Conservation (phyloP, 1,140 invertebrate species). For the Brachionus angularis region DNA sequence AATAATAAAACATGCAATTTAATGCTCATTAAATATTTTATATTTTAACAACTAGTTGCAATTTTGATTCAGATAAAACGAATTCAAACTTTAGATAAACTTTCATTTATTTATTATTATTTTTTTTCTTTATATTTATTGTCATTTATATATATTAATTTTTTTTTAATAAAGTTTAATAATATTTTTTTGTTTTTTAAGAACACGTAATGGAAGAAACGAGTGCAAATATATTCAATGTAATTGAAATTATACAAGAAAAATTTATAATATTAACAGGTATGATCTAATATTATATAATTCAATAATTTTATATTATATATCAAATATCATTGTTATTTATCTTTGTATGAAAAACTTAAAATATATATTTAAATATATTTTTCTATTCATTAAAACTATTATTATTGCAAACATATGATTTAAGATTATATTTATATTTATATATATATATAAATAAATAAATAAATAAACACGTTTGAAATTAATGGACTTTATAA, state of each 20-base stretch:
- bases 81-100: too few species aligned
- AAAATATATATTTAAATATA: too few species aligned
- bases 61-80: too few species aligned
- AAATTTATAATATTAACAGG: conserved; percentile 44
- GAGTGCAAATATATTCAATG: conserved; percentile 41
- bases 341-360: neutral
- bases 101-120: too few species aligned
- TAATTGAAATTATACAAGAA: conserved; percentile 44
- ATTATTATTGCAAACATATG: conserved; percentile 9
- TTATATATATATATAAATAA: neutral
- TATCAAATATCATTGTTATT: conserved; percentile 28
- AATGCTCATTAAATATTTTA: too few species aligned
- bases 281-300: too few species aligned
- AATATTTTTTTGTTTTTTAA: conserved; percentile 12
- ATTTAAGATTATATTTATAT: neutral
- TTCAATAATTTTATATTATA: too few species aligned
- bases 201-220: conserved; percentile 44
- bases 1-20: too few species aligned
- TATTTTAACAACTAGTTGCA: too few species aligned
- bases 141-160: too few species aligned
- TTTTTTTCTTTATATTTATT: too few species aligned
- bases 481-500: neutral
- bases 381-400: conserved; percentile 19
- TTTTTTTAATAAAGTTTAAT: neutral
- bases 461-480: neutral